Evolutionary conservation across 2,888 invertebrate genomes (phyloP), one percentile per base, ranked within the genome.

Genomic region (Aplocera efformata): DNA sequence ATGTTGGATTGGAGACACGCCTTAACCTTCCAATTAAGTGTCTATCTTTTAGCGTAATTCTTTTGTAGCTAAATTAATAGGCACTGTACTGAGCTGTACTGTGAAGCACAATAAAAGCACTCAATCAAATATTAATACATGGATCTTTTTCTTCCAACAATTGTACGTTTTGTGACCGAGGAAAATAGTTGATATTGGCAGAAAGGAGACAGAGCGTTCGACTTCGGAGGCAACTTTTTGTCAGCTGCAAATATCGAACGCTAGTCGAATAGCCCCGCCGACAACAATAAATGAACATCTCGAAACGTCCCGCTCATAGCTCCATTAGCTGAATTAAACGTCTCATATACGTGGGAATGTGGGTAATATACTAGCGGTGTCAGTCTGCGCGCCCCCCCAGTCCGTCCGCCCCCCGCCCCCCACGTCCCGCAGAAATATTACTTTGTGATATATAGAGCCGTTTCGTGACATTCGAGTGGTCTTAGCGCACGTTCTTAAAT

Each of bases 291-390:
- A 66, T 68, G 67, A 69, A 58, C 61, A 56, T 56, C 54, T 54
- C 56, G 35, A 39, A 38, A 53, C 35, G 50, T 21, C 41, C 36
- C 60, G 50, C 48, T 50, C 56, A 49, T 53, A 51, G 53, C 61
- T 62, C 78, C 75, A 78, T 78, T 78, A 77, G 71, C 67, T 41
- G 68, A 68, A 78, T 78, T 74, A 78, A 75, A 74, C 64, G 71
- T 52, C 59, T 68, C 59, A 51, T 60, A 56, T 53, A 40, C 43
- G 47, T 39, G 47, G 42, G 47, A 45, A 47, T 61, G 52, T 35
- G 46, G 48, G 56, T 62, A 54, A 62, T 57, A 53, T 54, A 58
- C 36, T 40, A 39, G 28, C 48, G 32, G 35, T 36, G 42, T 33
- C 37, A 32, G 21, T 32, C 34, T 10, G 24, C 9, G 34, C 21